phyloP scores from a whole-genome alignment of 2,797 vertebrate species.

The Coracias cyanogaster region DNA sequence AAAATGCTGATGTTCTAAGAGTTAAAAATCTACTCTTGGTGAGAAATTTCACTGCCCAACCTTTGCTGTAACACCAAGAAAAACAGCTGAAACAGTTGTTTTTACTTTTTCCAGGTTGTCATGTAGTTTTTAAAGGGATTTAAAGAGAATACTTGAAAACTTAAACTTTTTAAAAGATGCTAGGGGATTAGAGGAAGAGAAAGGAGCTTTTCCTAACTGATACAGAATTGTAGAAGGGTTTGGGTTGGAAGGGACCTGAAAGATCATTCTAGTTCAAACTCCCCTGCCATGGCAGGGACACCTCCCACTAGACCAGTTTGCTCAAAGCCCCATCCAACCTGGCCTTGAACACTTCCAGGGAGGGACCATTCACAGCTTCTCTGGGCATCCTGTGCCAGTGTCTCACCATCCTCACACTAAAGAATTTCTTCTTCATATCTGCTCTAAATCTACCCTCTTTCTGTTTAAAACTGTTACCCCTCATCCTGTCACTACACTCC shows the following conservation, averaged over 20 bases:
- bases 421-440: background rate
- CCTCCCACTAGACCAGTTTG: background rate
- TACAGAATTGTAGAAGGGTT: background rate
- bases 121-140: background rate
- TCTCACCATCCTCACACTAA: background rate
- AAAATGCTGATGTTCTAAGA: background rate
- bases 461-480: background rate
- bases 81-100: accelerated
- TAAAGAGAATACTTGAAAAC: background rate
- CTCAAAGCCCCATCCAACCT: background rate
- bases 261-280: background rate
- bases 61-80: background rate
- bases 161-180: background rate
- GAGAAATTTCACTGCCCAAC: background rate
- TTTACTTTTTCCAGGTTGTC: background rate
- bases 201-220: background rate
- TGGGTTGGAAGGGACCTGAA: background rate
- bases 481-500: background rate
- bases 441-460: background rate
- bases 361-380: background rate
- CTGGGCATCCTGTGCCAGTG: background rate
- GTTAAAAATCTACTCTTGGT: background rate
- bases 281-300: background rate
- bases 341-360: background rate
- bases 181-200: background rate